Evolutionary conservation across 2,113 vertebrate genomes (phyloP).

Genomic region (Camelus bactrianus): DNA sequence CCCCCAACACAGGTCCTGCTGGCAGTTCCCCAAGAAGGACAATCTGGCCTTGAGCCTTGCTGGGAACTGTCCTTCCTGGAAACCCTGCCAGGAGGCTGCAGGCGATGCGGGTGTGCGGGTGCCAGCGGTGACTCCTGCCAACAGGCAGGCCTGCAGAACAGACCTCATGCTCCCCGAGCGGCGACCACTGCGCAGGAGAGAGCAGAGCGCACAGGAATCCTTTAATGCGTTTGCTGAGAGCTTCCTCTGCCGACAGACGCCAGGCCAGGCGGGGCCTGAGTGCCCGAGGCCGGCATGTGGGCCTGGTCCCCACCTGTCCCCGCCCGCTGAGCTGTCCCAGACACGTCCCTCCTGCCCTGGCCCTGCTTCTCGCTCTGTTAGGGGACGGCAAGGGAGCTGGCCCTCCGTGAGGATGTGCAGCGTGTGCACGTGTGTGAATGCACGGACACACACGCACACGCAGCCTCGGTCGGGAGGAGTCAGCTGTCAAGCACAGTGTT

Average conservation of each 20-base stretch:
- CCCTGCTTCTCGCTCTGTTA: neutral
- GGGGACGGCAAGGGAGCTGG: neutral
- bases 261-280: rapidly evolving
- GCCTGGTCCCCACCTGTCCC: neutral
- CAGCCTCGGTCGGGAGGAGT: neutral
- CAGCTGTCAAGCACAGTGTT: constrained; percentile 55
- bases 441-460: no score
- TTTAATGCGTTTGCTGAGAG: neutral
- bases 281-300: neutral
- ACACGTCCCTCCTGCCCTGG: neutral
- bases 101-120: rapidly evolving
- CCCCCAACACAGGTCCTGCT: neutral
- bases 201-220: neutral
- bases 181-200: neutral
- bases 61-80: neutral
- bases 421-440: rapidly evolving
- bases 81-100: neutral
- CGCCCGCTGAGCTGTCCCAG: rapidly evolving
- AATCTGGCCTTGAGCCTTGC: neutral
- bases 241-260: neutral
- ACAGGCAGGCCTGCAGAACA: neutral
- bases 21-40: neutral
- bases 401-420: neutral
- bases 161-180: neutral
- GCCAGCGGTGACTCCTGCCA: neutral